These are phyloP conservation scores for Centropus unirufus DNA, from an alignment of 2,113 vertebrate genomes.

Conservation along the genomic window DNA sequence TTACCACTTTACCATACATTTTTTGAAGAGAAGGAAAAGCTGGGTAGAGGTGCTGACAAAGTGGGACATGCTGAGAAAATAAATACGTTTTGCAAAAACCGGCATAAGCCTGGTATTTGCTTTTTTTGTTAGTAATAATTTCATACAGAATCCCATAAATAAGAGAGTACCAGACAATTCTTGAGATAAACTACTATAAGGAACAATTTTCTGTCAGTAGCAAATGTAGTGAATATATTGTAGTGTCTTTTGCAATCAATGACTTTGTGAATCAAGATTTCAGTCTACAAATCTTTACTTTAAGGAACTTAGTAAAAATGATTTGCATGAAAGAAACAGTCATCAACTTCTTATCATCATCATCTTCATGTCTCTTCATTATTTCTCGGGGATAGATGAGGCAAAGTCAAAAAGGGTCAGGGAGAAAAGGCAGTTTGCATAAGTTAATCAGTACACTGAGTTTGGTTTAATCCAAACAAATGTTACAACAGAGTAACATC, in stretches of 20 bases:
- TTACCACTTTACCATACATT: background rate
- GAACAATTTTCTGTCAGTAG: background rate
- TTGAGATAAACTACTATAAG: background rate
- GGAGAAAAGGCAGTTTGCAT: background rate
- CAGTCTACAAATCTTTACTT: background rate
- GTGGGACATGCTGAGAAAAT: background rate
- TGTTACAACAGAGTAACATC: background rate
- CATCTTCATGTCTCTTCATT: background rate
- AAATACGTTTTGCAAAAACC: background rate
- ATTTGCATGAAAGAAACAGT: conserved; percentile 13
- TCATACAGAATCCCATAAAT: conserved; percentile 6
- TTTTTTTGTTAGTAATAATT: conserved; percentile 2
- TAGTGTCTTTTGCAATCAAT: background rate
- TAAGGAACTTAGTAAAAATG: background rate
- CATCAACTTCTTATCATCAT: background rate
- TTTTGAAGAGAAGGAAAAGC: background rate
- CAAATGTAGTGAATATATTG: background rate
- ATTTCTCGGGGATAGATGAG: background rate
- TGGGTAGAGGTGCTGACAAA: background rate
- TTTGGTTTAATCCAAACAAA: background rate
- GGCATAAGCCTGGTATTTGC: background rate
- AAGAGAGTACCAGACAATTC: background rate
- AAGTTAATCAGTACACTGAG: background rate
- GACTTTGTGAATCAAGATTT: background rate
- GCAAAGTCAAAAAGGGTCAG: background rate